Percentiles rank a stretch among this genome's conserved stretches.
These are phyloP conservation scores for Petrophora chlorosata DNA, from an alignment of 2,888 invertebrate genomes.

Conservation along the genomic window DNA sequence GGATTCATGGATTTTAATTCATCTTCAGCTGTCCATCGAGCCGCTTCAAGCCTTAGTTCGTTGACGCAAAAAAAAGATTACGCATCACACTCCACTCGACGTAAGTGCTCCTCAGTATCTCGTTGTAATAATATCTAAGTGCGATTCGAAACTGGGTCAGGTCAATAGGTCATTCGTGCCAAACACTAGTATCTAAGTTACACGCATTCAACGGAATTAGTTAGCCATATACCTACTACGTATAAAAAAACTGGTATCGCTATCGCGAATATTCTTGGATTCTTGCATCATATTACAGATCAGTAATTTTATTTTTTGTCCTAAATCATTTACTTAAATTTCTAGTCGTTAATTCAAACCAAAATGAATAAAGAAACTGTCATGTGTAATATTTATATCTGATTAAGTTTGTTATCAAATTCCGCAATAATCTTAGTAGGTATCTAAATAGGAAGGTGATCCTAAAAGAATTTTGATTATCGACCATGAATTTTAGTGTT, in stretches of 20 bases:
- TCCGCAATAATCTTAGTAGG: no score
- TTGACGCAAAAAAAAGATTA: constrained; percentile 62
- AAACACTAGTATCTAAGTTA: constrained; percentile 19
- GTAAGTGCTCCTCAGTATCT: constrained; percentile 49
- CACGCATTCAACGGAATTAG: constrained; percentile 15
- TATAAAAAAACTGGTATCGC: constrained; percentile 1
- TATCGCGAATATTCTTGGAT: constrained; percentile 3
- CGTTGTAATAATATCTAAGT: constrained; percentile 18
- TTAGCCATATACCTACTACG: constrained; percentile 5
- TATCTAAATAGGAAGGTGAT: no score
- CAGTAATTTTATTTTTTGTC: background rate
- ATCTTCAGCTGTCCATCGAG: constrained; percentile 64
- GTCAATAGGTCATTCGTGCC: constrained; percentile 34
- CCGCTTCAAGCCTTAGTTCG: constrained; percentile 66
- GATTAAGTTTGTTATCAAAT: no score
- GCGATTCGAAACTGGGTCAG: constrained; percentile 26
- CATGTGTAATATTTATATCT: no score
- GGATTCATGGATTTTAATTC: no score
- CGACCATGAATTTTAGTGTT: no score
- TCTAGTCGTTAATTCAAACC: no score
- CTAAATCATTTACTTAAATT: background rate
- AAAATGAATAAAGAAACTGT: no score
- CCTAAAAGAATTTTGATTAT: no score
- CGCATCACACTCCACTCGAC: constrained; percentile 50
- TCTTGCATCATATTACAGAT: constrained; percentile 3